Conservation (phyloP, 2,113 vertebrate genomes). For the Cinclus cinclus region DNA sequence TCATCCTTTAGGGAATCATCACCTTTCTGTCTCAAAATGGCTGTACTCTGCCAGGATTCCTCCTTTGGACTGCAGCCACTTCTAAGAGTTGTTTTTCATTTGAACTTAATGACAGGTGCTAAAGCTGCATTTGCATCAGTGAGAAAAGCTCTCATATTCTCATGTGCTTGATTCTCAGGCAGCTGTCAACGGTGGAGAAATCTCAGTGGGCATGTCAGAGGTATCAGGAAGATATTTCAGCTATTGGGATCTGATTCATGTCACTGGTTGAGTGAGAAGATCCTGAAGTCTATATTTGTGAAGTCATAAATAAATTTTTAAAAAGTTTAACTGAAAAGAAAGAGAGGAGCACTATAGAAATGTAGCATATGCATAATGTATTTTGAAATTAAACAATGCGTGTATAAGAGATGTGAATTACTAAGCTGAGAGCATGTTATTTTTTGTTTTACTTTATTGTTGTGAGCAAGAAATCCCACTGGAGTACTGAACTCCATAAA, state of each 20-base stretch:
- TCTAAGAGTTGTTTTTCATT: background rate
- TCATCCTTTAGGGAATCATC: background rate
- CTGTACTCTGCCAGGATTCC: background rate
- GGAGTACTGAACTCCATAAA: background rate
- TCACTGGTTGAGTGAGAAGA: background rate
- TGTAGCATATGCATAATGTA: background rate
- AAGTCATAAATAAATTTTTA: background rate
- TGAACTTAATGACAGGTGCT: background rate
- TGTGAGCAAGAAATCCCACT: background rate
- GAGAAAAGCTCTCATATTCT: background rate
- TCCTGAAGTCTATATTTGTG: background rate
- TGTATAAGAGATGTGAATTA: background rate
- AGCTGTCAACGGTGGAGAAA: background rate
- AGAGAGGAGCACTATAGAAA: background rate
- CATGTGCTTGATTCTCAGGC: background rate
- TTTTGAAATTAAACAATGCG: background rate
- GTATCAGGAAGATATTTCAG: background rate
- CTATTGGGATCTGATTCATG: background rate
- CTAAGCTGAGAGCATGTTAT: background rate
- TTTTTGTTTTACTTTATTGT: background rate
- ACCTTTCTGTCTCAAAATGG: background rate
- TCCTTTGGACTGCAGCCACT: background rate
- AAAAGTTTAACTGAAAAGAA: background rate
- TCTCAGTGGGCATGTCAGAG: background rate
- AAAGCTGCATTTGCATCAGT: background rate